phyloP scores from a whole-genome alignment of 2,113 vertebrate species.

The Thoracochromis brauschi region DNA sequence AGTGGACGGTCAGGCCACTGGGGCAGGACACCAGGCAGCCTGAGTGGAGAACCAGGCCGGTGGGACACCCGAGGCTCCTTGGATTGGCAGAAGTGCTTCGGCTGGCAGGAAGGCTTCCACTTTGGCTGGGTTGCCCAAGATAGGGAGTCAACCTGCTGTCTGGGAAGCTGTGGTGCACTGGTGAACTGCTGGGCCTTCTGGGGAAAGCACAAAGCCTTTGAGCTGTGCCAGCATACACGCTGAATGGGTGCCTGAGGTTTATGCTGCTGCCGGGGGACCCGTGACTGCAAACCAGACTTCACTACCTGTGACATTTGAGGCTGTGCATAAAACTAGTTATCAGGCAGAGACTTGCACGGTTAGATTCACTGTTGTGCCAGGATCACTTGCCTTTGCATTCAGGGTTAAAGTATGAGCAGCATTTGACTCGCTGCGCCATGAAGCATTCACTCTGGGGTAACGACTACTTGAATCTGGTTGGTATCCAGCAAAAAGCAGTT shows the following conservation, averaged over 20 bases:
- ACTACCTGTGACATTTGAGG: background rate
- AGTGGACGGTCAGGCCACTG: background rate
- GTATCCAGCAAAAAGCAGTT: background rate
- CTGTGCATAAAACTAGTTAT: background rate
- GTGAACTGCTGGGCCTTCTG: background rate
- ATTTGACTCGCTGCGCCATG: background rate
- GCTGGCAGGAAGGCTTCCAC: accelerated
- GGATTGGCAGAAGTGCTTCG: background rate
- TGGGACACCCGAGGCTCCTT: background rate
- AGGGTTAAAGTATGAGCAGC: background rate
- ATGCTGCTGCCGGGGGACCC: background rate
- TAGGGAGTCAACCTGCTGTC: background rate
- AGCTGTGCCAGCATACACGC: accelerated
- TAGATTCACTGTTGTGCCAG: background rate
- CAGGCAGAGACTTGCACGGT: background rate
- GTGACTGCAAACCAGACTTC: background rate
- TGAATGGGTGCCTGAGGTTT: background rate
- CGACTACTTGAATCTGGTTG: background rate
- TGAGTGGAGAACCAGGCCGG: background rate
- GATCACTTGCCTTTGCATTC: background rate
- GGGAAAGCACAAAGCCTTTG: background rate
- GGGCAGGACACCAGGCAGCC: background rate
- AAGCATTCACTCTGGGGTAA: background rate
- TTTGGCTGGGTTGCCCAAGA: background rate
- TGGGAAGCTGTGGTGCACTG: background rate